A percentile compares a stretch with the other conserved stretches of the same genome.
These are phyloP conservation scores for Platyscapa corneri DNA, from an alignment of 1,140 invertebrate genomes.

Conservation along the genomic window DNA sequence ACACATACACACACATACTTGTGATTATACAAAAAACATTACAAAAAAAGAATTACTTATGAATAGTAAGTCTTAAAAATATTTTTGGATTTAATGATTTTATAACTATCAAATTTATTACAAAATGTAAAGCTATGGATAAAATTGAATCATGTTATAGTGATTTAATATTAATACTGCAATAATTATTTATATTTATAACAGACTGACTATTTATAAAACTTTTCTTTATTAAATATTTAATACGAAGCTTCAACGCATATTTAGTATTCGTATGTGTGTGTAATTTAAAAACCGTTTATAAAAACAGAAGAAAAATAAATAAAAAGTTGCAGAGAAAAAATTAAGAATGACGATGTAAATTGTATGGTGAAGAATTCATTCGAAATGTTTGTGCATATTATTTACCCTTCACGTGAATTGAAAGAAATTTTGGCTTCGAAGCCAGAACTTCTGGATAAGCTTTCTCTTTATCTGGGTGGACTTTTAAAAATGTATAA, in stretches of 20 bases:
- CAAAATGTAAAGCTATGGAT: background rate
- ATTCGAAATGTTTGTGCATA: no score
- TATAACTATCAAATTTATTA: no score
- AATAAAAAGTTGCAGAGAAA: background rate
- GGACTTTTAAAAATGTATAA: no score
- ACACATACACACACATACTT: no score
- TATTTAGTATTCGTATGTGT: background rate
- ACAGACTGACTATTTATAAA: background rate
- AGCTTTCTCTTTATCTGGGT: background rate
- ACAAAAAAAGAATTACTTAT: no score
- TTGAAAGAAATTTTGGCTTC: no score
- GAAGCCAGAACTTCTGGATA: background rate
- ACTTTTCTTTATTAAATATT: no score
- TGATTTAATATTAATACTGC: background rate
- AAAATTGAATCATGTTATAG: background rate
- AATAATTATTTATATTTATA: background rate
- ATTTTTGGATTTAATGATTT: no score
- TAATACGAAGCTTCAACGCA: background rate
- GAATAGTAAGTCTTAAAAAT: no score
- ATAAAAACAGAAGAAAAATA: background rate
- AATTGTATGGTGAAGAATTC: background rate
- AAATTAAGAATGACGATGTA: background rate
- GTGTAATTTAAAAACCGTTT: background rate
- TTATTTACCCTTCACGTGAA: no score
- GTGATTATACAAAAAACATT: no score